phyloP scores from a whole-genome alignment of 2,797 vertebrate species.

The Bovichtus variegatus region DNA sequence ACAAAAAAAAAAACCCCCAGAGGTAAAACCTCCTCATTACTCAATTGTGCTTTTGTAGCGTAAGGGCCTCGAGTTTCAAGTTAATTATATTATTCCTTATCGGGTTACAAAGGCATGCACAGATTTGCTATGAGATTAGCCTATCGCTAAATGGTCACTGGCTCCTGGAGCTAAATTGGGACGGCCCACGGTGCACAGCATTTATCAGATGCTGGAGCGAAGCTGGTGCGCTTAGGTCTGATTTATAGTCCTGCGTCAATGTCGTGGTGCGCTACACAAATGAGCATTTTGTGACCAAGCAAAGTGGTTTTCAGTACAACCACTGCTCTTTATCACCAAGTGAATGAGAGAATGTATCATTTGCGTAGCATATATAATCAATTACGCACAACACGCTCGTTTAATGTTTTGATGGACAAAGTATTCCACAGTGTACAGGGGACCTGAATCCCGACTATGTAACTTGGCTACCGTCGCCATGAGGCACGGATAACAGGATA shows the following conservation, averaged over 20 bases:
- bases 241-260: conserved; percentile 37
- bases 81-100: conserved; percentile 42
- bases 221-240: conserved; percentile 1
- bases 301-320: conserved; percentile 29
- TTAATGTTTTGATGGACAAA: conserved; percentile 6
- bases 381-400: neutral
- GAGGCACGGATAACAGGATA: neutral
- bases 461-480: neutral
- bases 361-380: conserved; percentile 6
- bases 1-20: no score
- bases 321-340: conserved; percentile 7
- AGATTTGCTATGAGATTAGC: conserved; percentile 43
- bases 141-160: conserved; percentile 33
- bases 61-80: conserved; percentile 15
- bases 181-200: neutral
- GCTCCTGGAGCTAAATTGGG: conserved; percentile 24
- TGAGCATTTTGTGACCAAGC: conserved; percentile 41
- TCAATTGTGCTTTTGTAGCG: neutral
- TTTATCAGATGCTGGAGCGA: conserved; percentile 40
- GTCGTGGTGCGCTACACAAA: neutral
- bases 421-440: neutral
- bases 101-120: conserved; percentile 21
- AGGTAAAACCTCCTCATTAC: neutral
- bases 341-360: conserved; percentile 10
- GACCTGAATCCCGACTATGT: neutral